Conservation (phyloP, 2,888 invertebrate genomes). For the Disparrhopalites patrizii region DNA sequence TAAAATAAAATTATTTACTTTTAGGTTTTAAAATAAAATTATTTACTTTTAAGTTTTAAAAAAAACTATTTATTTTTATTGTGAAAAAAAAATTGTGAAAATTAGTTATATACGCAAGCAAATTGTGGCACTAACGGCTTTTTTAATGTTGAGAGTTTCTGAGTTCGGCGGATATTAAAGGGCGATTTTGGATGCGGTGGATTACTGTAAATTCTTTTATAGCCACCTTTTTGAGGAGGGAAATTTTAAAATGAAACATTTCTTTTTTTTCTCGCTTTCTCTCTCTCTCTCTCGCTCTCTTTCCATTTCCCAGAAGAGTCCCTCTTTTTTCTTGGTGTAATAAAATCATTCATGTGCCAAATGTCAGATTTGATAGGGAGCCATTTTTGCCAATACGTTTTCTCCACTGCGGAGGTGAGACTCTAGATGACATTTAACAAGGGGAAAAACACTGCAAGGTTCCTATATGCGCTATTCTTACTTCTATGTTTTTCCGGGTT, state of each 20-base stretch:
- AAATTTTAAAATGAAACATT: background rate
- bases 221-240: too few relatives aligned
- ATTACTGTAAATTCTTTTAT: too few relatives aligned
- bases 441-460: slow-evolving; percentile 34
- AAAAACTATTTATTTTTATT: too few relatives aligned
- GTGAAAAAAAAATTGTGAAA: too few relatives aligned
- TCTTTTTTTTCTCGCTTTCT: background rate
- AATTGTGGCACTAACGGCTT: too few relatives aligned
- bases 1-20: too few relatives aligned
- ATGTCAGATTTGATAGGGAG: slow-evolving; percentile 39
- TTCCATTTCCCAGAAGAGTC: background rate
- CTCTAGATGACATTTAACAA: slow-evolving; percentile 43
- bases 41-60: too few relatives aligned
- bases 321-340: slow-evolving; percentile 16
- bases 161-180: too few relatives aligned
- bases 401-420: slow-evolving; percentile 16
- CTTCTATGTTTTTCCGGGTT: slow-evolving; percentile 28
- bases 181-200: too few relatives aligned
- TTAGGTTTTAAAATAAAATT: too few relatives aligned
- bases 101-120: too few relatives aligned
- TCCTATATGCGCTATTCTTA: background rate
- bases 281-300: background rate
- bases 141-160: too few relatives aligned
- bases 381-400: slow-evolving; percentile 22
- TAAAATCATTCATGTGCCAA: slow-evolving; percentile 44